A percentile compares a stretch with the other conserved stretches of the same genome.
Conservation (phyloP, 2,113 vertebrate genomes). For the Pteruthius melanotis region DNA sequence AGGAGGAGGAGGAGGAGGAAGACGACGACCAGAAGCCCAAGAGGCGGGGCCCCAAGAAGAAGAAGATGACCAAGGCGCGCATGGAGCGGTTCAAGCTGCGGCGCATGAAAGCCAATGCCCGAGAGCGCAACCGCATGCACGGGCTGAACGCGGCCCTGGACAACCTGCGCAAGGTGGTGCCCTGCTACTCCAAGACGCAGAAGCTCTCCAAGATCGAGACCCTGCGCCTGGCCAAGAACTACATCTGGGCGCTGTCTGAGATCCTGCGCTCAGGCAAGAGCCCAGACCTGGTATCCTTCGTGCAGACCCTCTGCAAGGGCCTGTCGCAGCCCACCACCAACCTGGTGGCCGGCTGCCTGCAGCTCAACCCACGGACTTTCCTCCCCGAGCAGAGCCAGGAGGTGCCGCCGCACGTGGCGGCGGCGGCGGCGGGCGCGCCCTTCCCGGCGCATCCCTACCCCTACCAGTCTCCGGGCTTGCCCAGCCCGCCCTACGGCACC, state of each 20-base stretch:
- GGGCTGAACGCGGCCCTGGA: conserved; percentile 96
- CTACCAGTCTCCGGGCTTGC: conserved; percentile 92
- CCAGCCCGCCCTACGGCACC: conserved; percentile 95
- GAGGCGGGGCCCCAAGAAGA: conserved; percentile 94
- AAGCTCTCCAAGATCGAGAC: conserved; percentile 99
- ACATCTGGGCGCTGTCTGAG: conserved; percentile 98
- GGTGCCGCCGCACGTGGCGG: conserved; percentile 81
- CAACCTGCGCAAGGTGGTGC: conserved; percentile 96
- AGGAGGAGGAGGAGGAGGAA: conserved; percentile 88
- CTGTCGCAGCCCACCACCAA: conserved; percentile 98
- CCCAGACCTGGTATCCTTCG: conserved; percentile 92
- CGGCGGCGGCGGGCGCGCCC: conserved; percentile 65
- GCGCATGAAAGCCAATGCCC: conserved; percentile 95
- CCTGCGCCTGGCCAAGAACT: conserved; percentile 94
- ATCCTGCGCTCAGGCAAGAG: conserved; percentile 93
- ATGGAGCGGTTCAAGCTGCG: conserved; percentile 93
- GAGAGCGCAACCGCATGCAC: conserved; percentile 98
- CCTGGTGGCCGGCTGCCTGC: conserved; percentile 94
- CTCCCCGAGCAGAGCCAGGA: conserved; percentile 93
- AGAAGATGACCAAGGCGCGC: conserved; percentile 98
- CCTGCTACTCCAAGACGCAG: conserved; percentile 98
- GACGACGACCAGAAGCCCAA: conserved; percentile 94
- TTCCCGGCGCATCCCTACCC: conserved; percentile 85
- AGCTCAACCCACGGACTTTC: conserved; percentile 95
- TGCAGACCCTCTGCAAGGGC: conserved; percentile 97